Base-by-base conservation (phyloP, 2,888 invertebrate species). In the Cheilosia pagana region DNA sequence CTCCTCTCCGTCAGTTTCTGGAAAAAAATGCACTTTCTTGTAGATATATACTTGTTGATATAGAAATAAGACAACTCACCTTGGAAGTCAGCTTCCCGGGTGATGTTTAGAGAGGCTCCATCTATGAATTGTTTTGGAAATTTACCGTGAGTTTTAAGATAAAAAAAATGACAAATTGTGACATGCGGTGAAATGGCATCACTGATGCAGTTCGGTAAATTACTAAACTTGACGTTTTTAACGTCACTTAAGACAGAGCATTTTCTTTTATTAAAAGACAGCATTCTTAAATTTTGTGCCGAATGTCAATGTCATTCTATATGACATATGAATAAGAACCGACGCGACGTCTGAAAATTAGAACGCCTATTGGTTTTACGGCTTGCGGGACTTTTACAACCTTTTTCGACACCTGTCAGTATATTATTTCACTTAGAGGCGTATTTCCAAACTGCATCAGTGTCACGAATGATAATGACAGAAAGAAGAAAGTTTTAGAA, bases 91-190 rank as follows among this genome's bases (percentile, higher is more conserved):
- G 94, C 94, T 92, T 95, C 95, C 88, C 94, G 93, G 12, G 95
- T 93, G 87, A 96, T 95, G 89, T 94, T 95, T 90, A 95, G 94
- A 14, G 94, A 94, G 39, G 94, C 95, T 88, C 95, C 95, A 92
- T 95, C 96, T 96, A 93, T 65, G 55, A 41, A 12, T 12, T 19
- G 21, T 28, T 19, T 21, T 5, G 19, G 12, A 67, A 21, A 48
- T 31, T 43, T 53, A 25, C 14, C 31, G 21, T 39, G 53, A 45
- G 67, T 28, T 21, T 21, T 1, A 19, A 19, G 12, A 31, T 10
- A 7, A 19, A 28, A 7, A 7, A 2, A 48, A 19, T 14, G 10
- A 14, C 3, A 31, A 39, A 45, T 1, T 52, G 8, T 25, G n/a
- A 48, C 48, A 55, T 48, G 19, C 55, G 43, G 7, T 60, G 39